phyloP scores from a whole-genome alignment of 2,113 vertebrate genomes.

The Sarotherodon lohbergeri region DNA sequence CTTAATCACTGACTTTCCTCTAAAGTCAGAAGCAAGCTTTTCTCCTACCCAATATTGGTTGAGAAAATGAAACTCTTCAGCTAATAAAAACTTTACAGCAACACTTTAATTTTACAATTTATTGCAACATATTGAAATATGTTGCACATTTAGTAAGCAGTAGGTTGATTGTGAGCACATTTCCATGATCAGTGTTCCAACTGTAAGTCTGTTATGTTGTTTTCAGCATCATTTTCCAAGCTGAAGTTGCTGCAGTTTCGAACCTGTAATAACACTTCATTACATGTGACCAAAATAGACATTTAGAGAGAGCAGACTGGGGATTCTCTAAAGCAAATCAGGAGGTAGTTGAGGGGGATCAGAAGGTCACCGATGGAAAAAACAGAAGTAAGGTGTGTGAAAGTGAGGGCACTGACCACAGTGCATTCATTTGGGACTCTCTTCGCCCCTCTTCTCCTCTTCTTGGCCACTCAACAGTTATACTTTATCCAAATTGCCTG shows the following conservation, averaged over 20 bases:
- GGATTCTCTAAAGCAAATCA: background rate
- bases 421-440: background rate
- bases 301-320: background rate
- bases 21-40: background rate
- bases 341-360: background rate
- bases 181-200: background rate
- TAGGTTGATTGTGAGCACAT: background rate
- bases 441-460: background rate
- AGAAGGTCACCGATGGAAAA: background rate
- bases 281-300: background rate
- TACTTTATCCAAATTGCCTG: constrained; percentile 41
- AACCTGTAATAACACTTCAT: background rate
- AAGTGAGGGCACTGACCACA: background rate
- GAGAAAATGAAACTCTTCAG: constrained; percentile 17
- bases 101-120: constrained; percentile 28
- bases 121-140: constrained; percentile 6
- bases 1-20: background rate
- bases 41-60: constrained; percentile 8
- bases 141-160: background rate
- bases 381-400: background rate
- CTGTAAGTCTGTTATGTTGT: background rate
- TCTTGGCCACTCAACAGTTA: background rate
- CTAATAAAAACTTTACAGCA: constrained; percentile 8
- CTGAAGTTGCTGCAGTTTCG: background rate
- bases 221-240: background rate